These are phyloP conservation scores for Pygathrix nemaeus DNA, from an alignment of 2,113 vertebrate genomes.

Conservation along the genomic window DNA sequence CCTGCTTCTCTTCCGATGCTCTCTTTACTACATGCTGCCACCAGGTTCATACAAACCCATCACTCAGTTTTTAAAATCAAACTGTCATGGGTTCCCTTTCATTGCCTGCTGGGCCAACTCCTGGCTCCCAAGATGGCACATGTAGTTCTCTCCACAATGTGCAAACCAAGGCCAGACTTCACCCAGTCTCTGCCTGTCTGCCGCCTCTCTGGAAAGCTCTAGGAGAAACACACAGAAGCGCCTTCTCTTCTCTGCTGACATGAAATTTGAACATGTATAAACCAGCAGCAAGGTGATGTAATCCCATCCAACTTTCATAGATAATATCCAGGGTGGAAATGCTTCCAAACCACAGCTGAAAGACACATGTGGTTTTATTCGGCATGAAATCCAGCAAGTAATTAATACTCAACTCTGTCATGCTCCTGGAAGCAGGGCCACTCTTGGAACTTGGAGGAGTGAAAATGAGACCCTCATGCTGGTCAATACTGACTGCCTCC, in stretches of 20 bases:
- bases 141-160: fast-evolving
- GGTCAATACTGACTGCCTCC: neutral
- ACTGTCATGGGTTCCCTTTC: neutral
- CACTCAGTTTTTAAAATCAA: neutral
- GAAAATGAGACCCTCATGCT: neutral
- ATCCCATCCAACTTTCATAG: slow-evolving; percentile 75
- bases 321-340: slow-evolving; percentile 73
- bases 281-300: slow-evolving; percentile 65
- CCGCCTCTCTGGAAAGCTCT: neutral
- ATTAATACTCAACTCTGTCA: slow-evolving; percentile 71
- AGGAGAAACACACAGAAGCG: slow-evolving; percentile 8
- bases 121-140: neutral
- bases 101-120: neutral
- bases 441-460: neutral
- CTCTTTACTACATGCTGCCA: neutral
- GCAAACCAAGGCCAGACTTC: neutral
- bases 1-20: neutral
- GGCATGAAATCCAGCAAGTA: slow-evolving; percentile 75
- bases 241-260: slow-evolving; percentile 49
- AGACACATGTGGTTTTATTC: slow-evolving; percentile 77
- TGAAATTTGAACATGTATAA: slow-evolving; percentile 61
- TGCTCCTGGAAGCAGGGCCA: slow-evolving; percentile 56
- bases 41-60: neutral
- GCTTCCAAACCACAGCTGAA: slow-evolving; percentile 77
- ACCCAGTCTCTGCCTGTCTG: neutral